These are phyloP conservation scores for Drosophila melanica DNA, from an alignment of 1,140 invertebrate genomes.

Conservation along the genomic window DNA sequence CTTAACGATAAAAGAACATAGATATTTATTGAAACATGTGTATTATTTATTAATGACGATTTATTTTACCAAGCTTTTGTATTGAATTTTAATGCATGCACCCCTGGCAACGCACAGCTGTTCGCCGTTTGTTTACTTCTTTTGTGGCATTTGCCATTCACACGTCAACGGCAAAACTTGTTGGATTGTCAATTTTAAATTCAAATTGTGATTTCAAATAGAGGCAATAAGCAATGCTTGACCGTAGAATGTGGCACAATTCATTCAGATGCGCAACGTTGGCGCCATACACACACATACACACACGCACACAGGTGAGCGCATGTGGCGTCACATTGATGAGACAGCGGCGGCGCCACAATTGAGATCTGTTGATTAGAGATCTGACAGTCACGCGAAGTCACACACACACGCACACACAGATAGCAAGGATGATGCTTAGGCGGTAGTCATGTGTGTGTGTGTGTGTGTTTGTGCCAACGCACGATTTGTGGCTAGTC, in stretches of 20 bases:
- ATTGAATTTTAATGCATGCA: background rate
- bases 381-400: constrained; percentile 75
- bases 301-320: constrained; percentile 9
- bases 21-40: too few relatives aligned
- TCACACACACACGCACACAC: constrained; percentile 22
- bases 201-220: constrained; percentile 31
- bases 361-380: constrained; percentile 58
- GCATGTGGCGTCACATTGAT: constrained; percentile 53
- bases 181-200: constrained; percentile 21
- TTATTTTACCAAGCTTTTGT: background rate
- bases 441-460: constrained; percentile 16
- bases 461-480: constrained; percentile 49
- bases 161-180: constrained; percentile 25
- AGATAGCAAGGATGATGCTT: constrained; percentile 48
- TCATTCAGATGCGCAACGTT: constrained; percentile 22
- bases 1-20: too few relatives aligned
- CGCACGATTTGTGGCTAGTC: constrained; percentile 60
- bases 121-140: constrained; percentile 33
- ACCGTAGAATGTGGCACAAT: constrained; percentile 2
- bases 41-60: too few relatives aligned
- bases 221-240: constrained; percentile 1
- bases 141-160: constrained; percentile 22
- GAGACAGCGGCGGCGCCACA: constrained; percentile 41
- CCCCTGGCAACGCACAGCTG: constrained; percentile 30
- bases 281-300: constrained; percentile 19